Base-by-base conservation (phyloP, 37 sponge, comb jelly and placozoan species). In the Mnemiopsis leidyi region DNA sequence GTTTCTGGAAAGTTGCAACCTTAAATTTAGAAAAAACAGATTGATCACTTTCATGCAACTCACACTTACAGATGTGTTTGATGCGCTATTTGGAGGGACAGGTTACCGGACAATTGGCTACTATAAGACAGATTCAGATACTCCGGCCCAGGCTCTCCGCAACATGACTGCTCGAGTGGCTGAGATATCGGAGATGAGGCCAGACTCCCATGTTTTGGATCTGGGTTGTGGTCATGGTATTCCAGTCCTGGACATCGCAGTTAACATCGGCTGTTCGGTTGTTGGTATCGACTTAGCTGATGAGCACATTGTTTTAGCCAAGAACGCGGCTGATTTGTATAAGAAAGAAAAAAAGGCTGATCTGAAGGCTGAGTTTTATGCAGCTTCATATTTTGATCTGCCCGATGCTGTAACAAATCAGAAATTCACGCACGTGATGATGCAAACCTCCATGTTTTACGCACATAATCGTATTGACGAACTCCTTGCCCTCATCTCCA, bases 371-470 rank as follows among this genome's bases (percentile, higher is more conserved):
- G 82, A 79, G 36, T 79, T 79, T 33, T 35, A 79, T 35, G 35
- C 37, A 9, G 82, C 37, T 20, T 79, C 82, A 30, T 79, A 79
- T 79, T 79, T 36, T 32, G 82, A 79, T 18, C 35, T 79, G 20
- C 82, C 82, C 34, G 82, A 79, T 13, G 82, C 34, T 29, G 82
- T 79, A 16, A 79, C 35, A 16, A 36, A 32, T 20, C 82, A 36
- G 3, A 35, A 2, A 9, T 79, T 79, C 21, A 79, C 82, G 7
- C 82, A 79, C 34, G 82, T 79, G 35, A 35, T 79, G 37, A 79
- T 79, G 82, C 82, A 79, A 23, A 79, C 82, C 34, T 79, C 82
- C 21, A 30, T 79, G 21, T 79, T 79, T 29, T 79, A 79, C 34
- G 82, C 82, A 23, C 82, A 79, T 35, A 35, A 79, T 21, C 34